These are phyloP conservation scores for Hylomyscus alleni DNA, from an alignment of 2,797 vertebrate genomes.

Conservation along the genomic window DNA sequence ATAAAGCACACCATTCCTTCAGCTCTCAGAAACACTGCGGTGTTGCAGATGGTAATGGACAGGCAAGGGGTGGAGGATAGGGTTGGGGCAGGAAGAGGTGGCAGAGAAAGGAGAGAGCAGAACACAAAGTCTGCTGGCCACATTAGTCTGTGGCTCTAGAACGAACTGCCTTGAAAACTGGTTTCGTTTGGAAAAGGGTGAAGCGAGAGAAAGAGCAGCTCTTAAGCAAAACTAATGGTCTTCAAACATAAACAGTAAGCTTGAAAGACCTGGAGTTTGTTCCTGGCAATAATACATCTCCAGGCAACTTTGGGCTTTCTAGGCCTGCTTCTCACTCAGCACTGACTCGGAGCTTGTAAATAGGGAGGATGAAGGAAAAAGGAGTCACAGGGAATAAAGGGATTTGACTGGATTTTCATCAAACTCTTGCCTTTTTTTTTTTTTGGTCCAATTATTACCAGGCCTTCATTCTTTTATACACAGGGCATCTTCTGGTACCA, in stretches of 20 bases:
- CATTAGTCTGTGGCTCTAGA: neutral
- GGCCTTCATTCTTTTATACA: neutral
- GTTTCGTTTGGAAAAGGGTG: conserved; percentile 40
- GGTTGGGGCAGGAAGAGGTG: too few species aligned
- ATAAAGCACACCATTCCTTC: neutral
- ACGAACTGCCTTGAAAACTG: conserved; percentile 31
- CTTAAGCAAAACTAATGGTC: conserved; percentile 14
- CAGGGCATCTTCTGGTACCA: neutral
- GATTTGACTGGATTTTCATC: conserved; percentile 1
- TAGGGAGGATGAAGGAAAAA: neutral
- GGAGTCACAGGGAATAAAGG: neutral
- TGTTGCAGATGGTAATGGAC: neutral
- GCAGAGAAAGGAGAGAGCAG: too few species aligned
- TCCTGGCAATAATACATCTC: neutral
- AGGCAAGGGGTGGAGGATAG: neutral
- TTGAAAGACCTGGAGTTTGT: neutral
- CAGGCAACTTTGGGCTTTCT: neutral
- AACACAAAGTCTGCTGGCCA: neutral
- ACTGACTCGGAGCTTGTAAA: neutral
- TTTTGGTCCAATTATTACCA: neutral
- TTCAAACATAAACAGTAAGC: neutral
- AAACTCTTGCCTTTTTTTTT: neutral
- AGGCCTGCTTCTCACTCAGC: neutral
- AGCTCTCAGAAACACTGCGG: neutral
- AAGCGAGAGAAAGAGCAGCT: conserved; percentile 28